These are phyloP conservation scores for Datnioides undecimradiatus DNA, from an alignment of 2,113 vertebrate genomes.

Conservation along the genomic window DNA sequence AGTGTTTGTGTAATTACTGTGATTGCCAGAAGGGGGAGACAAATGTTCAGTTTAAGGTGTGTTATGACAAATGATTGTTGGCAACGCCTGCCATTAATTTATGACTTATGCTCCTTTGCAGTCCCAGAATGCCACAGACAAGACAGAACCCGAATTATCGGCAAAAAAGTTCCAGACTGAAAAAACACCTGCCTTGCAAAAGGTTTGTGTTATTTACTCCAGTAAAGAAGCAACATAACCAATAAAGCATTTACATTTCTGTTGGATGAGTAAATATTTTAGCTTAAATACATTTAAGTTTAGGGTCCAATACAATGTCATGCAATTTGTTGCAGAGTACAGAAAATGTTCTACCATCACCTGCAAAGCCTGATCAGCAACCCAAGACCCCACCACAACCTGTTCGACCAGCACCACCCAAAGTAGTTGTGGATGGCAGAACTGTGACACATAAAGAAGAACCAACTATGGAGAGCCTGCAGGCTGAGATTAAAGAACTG, in stretches of 20 bases:
- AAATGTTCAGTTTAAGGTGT: too few relatives aligned
- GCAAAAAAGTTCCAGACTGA: constrained; percentile 59
- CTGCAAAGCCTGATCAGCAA: constrained; percentile 54
- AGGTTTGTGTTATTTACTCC: constrained; percentile 50
- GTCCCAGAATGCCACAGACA: constrained; percentile 34
- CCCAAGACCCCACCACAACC: constrained; percentile 45
- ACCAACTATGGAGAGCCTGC: constrained; percentile 65
- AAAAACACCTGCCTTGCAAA: constrained; percentile 51
- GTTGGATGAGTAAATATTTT: neutral
- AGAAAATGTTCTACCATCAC: constrained; percentile 60
- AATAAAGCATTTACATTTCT: neutral
- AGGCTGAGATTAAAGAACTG: constrained; percentile 81
- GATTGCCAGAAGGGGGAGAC: too few relatives aligned
- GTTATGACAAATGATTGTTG: neutral
- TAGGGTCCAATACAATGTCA: neutral
- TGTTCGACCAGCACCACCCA: constrained; percentile 48
- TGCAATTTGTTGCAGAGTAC: constrained; percentile 58
- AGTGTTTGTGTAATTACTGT: too few relatives aligned
- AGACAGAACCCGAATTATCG: constrained; percentile 47
- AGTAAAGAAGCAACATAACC: neutral
- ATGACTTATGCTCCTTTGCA: constrained; percentile 40
- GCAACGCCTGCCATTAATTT: neutral
- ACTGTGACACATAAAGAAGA: constrained; percentile 50
- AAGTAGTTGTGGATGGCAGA: constrained; percentile 25
- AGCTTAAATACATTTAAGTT: neutral